Conservation (phyloP, 2,888 invertebrate genomes). For the Hypena proboscidalis region DNA sequence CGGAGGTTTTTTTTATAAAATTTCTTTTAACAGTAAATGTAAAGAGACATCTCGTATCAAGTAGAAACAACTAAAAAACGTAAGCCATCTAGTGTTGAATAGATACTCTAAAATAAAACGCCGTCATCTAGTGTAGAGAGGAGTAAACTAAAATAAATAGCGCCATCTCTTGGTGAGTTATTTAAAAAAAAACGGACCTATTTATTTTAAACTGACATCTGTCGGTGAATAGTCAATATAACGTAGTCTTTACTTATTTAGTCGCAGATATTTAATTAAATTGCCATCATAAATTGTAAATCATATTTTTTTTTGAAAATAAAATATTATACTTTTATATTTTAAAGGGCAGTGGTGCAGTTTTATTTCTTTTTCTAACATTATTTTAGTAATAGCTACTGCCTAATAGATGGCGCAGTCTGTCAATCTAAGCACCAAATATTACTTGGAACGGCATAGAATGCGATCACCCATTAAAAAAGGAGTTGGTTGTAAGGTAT, state of each 20-base stretch:
- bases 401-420: conserved; percentile 32
- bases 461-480: too few species aligned
- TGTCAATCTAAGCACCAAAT: too few species aligned
- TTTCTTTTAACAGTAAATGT: background rate
- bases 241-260: too few species aligned
- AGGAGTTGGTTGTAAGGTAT: too few species aligned
- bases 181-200: conserved; percentile 25
- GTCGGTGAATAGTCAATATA: conserved; percentile 25
- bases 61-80: conserved; percentile 1
- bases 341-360: too few species aligned
- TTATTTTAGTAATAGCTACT: conserved; percentile 10
- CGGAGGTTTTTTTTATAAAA: too few species aligned
- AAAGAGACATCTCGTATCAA: conserved; percentile 37
- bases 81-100: conserved; percentile 35
- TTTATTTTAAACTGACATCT: conserved; percentile 38
- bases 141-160: conserved; percentile 4
- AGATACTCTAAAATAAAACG: conserved; percentile 15
- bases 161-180: conserved; percentile 36
- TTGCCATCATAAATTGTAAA: too few species aligned
- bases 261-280: too few species aligned
- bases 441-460: too few species aligned
- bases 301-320: too few species aligned
- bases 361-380: too few species aligned
- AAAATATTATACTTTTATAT: too few species aligned
- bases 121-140: conserved; percentile 36